phyloP scores from a whole-genome alignment of 1,140 invertebrate genomes.

The Cataglyphis hispanica region DNA sequence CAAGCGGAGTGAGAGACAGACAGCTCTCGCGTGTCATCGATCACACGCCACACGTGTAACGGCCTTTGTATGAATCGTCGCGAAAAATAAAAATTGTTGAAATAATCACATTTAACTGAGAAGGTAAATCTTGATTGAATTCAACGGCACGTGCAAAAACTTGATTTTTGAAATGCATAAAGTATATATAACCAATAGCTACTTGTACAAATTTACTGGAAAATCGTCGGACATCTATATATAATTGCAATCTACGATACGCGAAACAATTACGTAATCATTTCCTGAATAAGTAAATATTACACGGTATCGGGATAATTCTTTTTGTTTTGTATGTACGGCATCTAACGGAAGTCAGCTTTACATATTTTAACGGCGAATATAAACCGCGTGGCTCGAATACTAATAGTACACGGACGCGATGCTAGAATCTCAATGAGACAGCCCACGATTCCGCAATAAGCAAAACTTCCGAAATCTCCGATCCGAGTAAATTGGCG shows the following conservation, averaged over 20 bases:
- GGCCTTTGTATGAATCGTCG: neutral
- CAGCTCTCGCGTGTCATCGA: slow-evolving; percentile 12
- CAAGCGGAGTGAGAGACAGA: slow-evolving; percentile 64
- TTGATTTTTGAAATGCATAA: neutral
- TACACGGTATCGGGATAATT: neutral
- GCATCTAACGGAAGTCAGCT: neutral
- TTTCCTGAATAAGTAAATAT: neutral
- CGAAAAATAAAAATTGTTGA: neutral
- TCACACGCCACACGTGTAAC: slow-evolving; percentile 1
- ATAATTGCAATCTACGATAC: neutral
- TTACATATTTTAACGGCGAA: slow-evolving; percentile 55
- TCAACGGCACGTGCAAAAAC: neutral
- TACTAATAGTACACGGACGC: slow-evolving; percentile 21
- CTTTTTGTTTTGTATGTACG: neutral
- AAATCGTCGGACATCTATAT: neutral
- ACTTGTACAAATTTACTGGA: neutral
- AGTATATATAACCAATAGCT: neutral
- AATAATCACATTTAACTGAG: neutral
- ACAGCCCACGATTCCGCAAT: slow-evolving; percentile 27
- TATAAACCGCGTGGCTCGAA: slow-evolving; percentile 39
- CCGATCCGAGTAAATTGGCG: slow-evolving; percentile 48
- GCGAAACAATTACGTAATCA: neutral
- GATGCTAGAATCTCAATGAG: slow-evolving; percentile 39
- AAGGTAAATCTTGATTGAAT: neutral
- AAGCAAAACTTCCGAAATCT: slow-evolving; percentile 56